Conservation (phyloP, 1,140 invertebrate species). For the Lepidostoma basale region DNA sequence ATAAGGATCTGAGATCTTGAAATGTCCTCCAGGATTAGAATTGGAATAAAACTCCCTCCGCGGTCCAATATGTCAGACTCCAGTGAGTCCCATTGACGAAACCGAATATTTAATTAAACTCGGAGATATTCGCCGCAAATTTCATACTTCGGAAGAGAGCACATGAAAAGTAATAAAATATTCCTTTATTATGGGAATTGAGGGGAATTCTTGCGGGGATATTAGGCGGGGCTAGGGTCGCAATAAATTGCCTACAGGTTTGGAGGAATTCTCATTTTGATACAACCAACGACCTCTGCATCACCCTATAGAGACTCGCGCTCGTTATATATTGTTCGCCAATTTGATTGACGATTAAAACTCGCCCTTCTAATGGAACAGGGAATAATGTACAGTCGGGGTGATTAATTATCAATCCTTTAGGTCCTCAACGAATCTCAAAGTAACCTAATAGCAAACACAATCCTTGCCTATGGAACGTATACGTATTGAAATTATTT, state of each 20-base stretch:
- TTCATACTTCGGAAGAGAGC: slow-evolving; percentile 1
- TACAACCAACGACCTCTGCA: slow-evolving; percentile 6
- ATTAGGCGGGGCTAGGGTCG: background rate
- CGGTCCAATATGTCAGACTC: no score
- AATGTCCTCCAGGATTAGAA: no score
- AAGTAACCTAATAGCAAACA: no score
- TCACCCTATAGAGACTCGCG: background rate
- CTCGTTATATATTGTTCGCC: background rate
- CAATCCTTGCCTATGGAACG: no score
- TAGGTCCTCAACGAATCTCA: no score
- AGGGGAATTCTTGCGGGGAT: background rate
- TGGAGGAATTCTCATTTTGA: slow-evolving; percentile 9
- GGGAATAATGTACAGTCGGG: no score
- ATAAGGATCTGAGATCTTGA: no score
- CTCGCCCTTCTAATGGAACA: no score
- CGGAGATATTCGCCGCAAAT: background rate
- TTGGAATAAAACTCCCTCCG: no score
- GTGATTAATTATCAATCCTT: no score
- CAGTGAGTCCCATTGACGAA: no score
- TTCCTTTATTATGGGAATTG: slow-evolving; percentile 4
- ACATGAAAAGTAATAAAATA: slow-evolving; percentile 14
- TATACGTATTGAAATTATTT: no score
- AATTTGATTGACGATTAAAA: background rate
- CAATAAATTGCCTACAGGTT: background rate
- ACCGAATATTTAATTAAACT: slow-evolving; percentile 10